Percentiles rank a stretch among this genome's conserved stretches.
These are phyloP conservation scores for Cheilosia grossa DNA, from an alignment of 2,888 invertebrate species.

Conservation along the genomic window DNA sequence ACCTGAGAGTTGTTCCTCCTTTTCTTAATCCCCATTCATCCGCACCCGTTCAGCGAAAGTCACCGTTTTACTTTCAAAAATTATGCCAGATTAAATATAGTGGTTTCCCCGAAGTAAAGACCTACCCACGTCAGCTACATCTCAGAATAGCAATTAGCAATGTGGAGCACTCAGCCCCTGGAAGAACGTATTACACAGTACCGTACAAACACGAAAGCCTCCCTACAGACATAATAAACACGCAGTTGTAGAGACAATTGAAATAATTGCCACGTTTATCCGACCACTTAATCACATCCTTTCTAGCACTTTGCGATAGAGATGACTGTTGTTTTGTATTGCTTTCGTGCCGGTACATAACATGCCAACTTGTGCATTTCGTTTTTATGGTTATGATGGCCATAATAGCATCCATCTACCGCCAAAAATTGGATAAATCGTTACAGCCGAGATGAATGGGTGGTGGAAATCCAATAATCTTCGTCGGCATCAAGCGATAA, in stretches of 20 bases:
- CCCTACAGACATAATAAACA: slow-evolving; percentile 25
- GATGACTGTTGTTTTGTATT: slow-evolving; percentile 9
- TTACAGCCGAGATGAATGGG: background rate
- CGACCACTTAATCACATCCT: slow-evolving; percentile 43
- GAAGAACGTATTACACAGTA: slow-evolving; percentile 4
- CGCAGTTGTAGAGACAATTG: slow-evolving; percentile 46
- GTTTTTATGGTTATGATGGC: slow-evolving; percentile 35
- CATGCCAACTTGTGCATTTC: slow-evolving; percentile 35
- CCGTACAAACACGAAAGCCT: slow-evolving; percentile 1
- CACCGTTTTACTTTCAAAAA: background rate
- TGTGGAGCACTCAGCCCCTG: slow-evolving; percentile 2
- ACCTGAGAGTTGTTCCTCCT: background rate
- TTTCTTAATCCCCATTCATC: background rate
- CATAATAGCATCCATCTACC: slow-evolving; percentile 12
- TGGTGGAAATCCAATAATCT: slow-evolving; percentile 7
- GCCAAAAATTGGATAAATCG: slow-evolving; percentile 9
- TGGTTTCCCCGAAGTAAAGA: background rate
- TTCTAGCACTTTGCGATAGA: slow-evolving; percentile 6
- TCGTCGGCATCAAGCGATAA: slow-evolving; percentile 4
- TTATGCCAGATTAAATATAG: background rate
- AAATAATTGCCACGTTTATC: slow-evolving; percentile 49
- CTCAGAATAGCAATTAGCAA: slow-evolving; percentile 24
- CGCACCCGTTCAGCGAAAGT: background rate
- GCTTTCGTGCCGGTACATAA: background rate
- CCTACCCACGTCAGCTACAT: background rate